Evolutionary conservation across 1,140 invertebrate genomes (phyloP), one percentile per base, ranked within the genome.

Genomic region (Amphibalanus amphitrite): DNA sequence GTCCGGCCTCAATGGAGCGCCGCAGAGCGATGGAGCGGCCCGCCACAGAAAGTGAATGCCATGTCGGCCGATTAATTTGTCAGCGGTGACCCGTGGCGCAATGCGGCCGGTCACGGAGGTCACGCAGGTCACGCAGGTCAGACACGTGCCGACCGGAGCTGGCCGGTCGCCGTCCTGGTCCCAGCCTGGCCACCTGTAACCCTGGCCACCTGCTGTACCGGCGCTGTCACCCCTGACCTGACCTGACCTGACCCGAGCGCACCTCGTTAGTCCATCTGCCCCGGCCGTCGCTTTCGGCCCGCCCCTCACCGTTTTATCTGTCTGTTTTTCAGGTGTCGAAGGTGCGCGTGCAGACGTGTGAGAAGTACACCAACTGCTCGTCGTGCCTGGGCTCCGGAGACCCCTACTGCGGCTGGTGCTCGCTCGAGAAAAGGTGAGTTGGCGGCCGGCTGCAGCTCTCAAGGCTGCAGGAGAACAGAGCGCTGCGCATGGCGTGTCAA

Each of bases 351-450:
- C 91, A 97, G 78, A 89, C 92, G 75, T 98, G 96, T 82, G 87
- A 86, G 65, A 87, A 87, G 76, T 92, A 93, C 79, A 88, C 86
- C 3, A 93, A 93, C 74, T 98, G 96, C 81, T 90, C 88, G 4
- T 83, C 87, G 23, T 98, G 96, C 81, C 84, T 97, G 15, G 90
- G 90, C 78, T 92, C 92, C 0, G 88, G 88, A 76, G 95, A 99
- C 84, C 95, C 96, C 1, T 96, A 97, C 78, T 99, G 96, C 82
- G 95, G 95, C 20, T 98, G 95, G 95, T 98, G 95, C 82, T 95
- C 95, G 0, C 80, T 97, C 72, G 93, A 98, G 80, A 96, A 95
- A 82, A 86, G 87, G 88, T 90, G 59, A 73, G 47, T 59, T 15
- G 33, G n/a, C n/a, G n/a, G n/a, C n/a, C n/a, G n/a, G n/a, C n/a